Conservation (phyloP, 2,888 invertebrate genomes). For the Temnothorax unifasciatus region DNA sequence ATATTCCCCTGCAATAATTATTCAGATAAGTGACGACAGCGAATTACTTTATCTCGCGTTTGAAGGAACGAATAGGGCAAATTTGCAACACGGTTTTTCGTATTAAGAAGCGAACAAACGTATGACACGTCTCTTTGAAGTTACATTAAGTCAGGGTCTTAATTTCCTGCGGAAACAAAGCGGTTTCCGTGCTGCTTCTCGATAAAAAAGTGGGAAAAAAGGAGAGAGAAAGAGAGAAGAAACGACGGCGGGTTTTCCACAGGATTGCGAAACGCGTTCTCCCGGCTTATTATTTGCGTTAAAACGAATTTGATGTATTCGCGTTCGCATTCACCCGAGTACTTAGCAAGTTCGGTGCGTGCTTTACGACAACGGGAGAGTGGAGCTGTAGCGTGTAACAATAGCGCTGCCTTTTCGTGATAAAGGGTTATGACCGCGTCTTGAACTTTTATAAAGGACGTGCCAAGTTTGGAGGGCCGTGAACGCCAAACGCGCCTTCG, state of each 20-base stretch:
- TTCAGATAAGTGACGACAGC: background rate
- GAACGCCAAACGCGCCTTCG: constrained; percentile 41
- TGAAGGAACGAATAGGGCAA: background rate
- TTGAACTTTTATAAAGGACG: constrained; percentile 53
- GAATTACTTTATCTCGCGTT: background rate
- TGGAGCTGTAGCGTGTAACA: constrained; percentile 17
- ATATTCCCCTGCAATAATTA: background rate
- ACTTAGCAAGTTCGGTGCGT: constrained; percentile 46
- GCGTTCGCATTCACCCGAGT: constrained; percentile 26
- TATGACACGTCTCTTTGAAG: constrained; percentile 36
- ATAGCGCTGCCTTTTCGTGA: constrained; percentile 49
- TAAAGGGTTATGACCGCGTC: constrained; percentile 46
- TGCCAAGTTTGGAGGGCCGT: constrained; percentile 28
- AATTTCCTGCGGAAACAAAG: constrained; percentile 48
- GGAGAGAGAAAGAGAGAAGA: background rate
- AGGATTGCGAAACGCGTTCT: constrained; percentile 10
- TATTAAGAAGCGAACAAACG: constrained; percentile 25
- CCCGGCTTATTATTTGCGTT: constrained; percentile 50
- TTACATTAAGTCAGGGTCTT: constrained; percentile 24
- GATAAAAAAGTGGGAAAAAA: background rate
- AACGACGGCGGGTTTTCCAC: background rate
- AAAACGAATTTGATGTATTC: constrained; percentile 53
- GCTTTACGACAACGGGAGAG: constrained; percentile 13
- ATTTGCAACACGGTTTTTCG: background rate
- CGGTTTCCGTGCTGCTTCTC: background rate